A percentile compares a stretch with the other conserved stretches of the same genome.
Conservation (phyloP, 2,888 invertebrate genomes). For the Hydriomena furcata region DNA sequence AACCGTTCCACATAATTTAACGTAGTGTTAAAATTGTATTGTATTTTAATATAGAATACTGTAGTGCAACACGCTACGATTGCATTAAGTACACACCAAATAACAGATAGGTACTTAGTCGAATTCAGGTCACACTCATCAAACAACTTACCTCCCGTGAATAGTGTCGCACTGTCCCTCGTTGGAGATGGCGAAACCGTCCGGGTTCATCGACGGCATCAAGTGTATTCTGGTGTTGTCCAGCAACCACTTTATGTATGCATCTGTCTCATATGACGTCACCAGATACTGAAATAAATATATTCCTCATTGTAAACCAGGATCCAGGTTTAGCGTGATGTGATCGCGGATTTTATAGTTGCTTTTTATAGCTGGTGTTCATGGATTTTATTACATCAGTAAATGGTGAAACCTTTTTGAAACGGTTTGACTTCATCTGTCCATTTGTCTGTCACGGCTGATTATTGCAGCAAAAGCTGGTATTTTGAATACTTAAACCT, state of each 20-base stretch:
- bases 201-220: constrained; percentile 99
- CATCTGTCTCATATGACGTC: constrained; percentile 91
- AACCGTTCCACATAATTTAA: constrained; percentile 15
- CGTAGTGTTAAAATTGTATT: neutral
- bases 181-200: constrained; percentile 96
- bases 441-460: no score
- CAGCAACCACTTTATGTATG: constrained; percentile 94
- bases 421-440: no score
- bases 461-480: no score
- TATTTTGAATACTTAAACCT: no score
- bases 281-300: constrained; percentile 90
- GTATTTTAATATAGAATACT: neutral
- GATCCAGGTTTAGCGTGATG: neutral
- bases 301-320: constrained; percentile 1
- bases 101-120: constrained; percentile 9
- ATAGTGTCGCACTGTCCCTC: constrained; percentile 95
- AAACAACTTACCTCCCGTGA: constrained; percentile 88
- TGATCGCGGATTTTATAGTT: no score
- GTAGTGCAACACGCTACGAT: constrained; percentile 1
- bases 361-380: no score
- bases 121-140: constrained; percentile 31
- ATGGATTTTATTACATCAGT: no score
- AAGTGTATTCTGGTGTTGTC: constrained; percentile 98
- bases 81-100: neutral
- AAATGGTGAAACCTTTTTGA: no score